Base-by-base conservation (phyloP, 2,888 invertebrate genomes). In the Euproctis similis region DNA sequence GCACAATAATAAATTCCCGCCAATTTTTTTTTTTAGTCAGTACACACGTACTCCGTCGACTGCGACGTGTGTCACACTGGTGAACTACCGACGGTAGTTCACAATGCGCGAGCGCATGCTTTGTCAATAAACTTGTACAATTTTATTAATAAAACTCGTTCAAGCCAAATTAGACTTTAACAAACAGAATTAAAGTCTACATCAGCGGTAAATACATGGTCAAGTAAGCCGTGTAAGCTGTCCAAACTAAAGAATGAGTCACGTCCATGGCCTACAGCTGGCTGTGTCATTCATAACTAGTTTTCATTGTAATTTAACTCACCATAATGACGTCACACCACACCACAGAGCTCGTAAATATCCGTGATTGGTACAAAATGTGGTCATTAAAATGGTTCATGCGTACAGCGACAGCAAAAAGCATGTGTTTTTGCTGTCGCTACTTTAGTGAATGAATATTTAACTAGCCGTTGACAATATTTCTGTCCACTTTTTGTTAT, bases 271-370 rank as follows among this genome's bases (percentile, higher is more conserved):
- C 55, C 49, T 56, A 66, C 73, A 69, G 69, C 70, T 66, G 72
- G 67, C 71, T 60, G 63, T 68, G 74, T 80, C 80, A 80, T 78
- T 77, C 71, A 75, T 64, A 59, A 58, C 37, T 40, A 36, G 26
- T 9, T 26, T 12, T 31, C 49, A 59, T n/a, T n/a, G n/a, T n/a
- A 50, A 49, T 46, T 36, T 56, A 57, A 56, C 49, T 56, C 42
- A 33, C 30, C 44, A 36, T 34, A 65, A 54, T 54, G 31, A 39
- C 57, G 47, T 53, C 36, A 49, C 1, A 0, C 30, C 61, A 62
- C 53, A 51, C 56, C 42, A n/a, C 31, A 44, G 45, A 45, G 51
- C 53, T 65, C 34, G 44, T 36, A 36, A n/a, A n/a, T n/a, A n/a
- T n/a, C n/a, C n/a, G n/a, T n/a, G n/a, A n/a, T n/a, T n/a, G n/a